A percentile compares a stretch with the other conserved stretches of the same genome.
phyloP scores from a whole-genome alignment of 2,888 invertebrate genomes.

The Acleris cristana region DNA sequence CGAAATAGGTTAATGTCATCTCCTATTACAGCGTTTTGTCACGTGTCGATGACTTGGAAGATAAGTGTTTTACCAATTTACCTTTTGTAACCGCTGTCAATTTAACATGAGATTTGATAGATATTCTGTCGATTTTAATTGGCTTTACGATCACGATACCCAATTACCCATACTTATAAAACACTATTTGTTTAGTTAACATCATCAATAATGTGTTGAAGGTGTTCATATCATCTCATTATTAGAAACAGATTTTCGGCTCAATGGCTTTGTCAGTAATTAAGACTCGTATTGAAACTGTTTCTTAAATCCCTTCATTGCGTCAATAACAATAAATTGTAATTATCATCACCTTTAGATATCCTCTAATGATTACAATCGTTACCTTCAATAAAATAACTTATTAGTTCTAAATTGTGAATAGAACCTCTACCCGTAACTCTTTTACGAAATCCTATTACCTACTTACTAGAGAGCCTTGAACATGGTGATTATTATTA shows the following conservation, averaged over 20 bases:
- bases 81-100: slow-evolving; percentile 20
- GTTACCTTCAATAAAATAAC: slow-evolving; percentile 13
- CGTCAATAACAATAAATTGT: no score
- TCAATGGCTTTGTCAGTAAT: no score
- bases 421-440: slow-evolving; percentile 13
- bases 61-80: slow-evolving; percentile 41
- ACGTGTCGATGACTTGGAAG: slow-evolving; percentile 65
- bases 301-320: not conserved
- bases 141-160: slow-evolving; percentile 3
- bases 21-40: slow-evolving; percentile 74
- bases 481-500: slow-evolving; percentile 20
- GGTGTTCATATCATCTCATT: no score
- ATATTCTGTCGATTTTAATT: slow-evolving; percentile 25
- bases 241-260: no score
- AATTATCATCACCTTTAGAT: not conserved
- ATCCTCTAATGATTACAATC: not conserved
- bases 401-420: slow-evolving; percentile 17
- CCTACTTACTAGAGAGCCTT: slow-evolving; percentile 27
- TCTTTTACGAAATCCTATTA: slow-evolving; percentile 21
- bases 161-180: no score
- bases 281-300: not conserved
- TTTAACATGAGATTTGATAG: slow-evolving; percentile 30
- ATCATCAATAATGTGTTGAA: no score
- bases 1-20: slow-evolving; percentile 76
- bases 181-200: no score